Evolutionary conservation across 2,888 invertebrate genomes (phyloP).

Genomic region (Sisyra terminalis): DNA sequence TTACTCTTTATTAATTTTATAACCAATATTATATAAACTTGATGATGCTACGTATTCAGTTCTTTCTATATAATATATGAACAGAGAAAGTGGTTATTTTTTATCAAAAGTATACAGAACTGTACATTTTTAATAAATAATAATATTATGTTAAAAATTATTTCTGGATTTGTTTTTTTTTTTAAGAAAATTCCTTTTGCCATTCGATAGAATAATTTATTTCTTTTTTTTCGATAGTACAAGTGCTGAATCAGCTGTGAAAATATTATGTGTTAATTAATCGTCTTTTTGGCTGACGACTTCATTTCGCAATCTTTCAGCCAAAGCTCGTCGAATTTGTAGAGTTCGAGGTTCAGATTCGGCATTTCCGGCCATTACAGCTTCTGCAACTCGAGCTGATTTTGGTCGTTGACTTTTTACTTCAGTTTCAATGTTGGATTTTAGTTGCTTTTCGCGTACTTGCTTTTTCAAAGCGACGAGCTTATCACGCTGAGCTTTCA

Average conservation of each 20-base stretch:
- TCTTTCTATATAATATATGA: neutral
- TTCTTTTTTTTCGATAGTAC: too few relatives aligned
- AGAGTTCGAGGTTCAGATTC: slow-evolving; percentile 39
- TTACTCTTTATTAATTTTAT: too few relatives aligned
- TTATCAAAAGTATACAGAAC: slow-evolving; percentile 8
- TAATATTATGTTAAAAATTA: slow-evolving; percentile 7
- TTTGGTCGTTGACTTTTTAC: slow-evolving; percentile 35
- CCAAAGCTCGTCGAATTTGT: slow-evolving; percentile 67
- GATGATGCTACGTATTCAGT: neutral
- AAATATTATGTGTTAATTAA: neutral
- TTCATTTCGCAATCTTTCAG: slow-evolving; percentile 70
- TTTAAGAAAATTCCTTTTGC: too few relatives aligned
- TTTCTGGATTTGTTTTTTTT: neutral
- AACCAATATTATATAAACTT: too few relatives aligned
- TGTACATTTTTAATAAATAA: slow-evolving; percentile 9
- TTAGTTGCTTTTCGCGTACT: slow-evolving; percentile 65
- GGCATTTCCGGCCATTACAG: slow-evolving; percentile 34
- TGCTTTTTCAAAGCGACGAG: slow-evolving; percentile 77
- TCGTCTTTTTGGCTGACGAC: slow-evolving; percentile 42
- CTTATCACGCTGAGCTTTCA: slow-evolving; percentile 80
- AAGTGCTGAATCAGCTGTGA: too few relatives aligned
- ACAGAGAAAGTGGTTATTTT: slow-evolving; percentile 6
- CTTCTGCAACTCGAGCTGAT: slow-evolving; percentile 59
- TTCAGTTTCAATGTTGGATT: slow-evolving; percentile 34
- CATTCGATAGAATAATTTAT: too few relatives aligned